Percentiles rank a stretch among this genome's conserved stretches.
Conservation (phyloP, 1,140 invertebrate genomes). For the Ips nitidus region DNA sequence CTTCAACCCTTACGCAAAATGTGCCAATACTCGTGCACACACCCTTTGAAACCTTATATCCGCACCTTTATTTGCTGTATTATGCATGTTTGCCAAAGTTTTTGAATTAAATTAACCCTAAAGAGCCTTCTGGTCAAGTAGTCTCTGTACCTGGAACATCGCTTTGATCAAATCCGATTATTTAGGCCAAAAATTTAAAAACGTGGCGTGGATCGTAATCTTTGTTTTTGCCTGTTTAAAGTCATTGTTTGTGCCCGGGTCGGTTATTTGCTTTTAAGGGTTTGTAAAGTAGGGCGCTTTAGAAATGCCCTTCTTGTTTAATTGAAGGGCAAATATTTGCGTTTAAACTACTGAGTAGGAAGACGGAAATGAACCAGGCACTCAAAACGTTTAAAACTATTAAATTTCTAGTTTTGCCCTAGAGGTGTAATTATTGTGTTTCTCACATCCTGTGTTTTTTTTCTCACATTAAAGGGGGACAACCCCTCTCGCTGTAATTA, state of each 20-base stretch:
- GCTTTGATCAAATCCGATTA: constrained; percentile 8
- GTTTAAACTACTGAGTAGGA: not conserved
- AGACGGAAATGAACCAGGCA: not conserved
- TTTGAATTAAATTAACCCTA: constrained; percentile 21
- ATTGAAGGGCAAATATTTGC: constrained; percentile 11
- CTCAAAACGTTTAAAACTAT: not conserved
- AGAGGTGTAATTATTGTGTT: too few relatives aligned
- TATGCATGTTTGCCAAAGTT: constrained; percentile 25
- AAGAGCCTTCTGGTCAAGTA: constrained; percentile 17
- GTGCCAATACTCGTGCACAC: constrained; percentile 20
- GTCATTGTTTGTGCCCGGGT: not conserved
- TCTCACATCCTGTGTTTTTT: too few relatives aligned
- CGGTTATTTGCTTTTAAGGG: not conserved
- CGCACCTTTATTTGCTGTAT: constrained; percentile 11
- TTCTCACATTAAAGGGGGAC: too few relatives aligned
- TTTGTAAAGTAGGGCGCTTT: constrained; percentile 4
- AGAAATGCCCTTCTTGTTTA: not conserved
- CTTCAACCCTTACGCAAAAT: constrained; percentile 27
- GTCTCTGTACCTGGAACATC: constrained; percentile 18
- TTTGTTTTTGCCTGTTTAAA: not conserved
- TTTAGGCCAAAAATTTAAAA: not conserved
- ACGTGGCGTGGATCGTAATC: not conserved
- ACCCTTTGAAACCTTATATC: constrained; percentile 26
- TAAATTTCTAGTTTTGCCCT: not conserved
- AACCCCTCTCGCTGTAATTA: too few relatives aligned